phyloP scores from a whole-genome alignment of 2,888 invertebrate genomes.

The Cartodere bifasciata region DNA sequence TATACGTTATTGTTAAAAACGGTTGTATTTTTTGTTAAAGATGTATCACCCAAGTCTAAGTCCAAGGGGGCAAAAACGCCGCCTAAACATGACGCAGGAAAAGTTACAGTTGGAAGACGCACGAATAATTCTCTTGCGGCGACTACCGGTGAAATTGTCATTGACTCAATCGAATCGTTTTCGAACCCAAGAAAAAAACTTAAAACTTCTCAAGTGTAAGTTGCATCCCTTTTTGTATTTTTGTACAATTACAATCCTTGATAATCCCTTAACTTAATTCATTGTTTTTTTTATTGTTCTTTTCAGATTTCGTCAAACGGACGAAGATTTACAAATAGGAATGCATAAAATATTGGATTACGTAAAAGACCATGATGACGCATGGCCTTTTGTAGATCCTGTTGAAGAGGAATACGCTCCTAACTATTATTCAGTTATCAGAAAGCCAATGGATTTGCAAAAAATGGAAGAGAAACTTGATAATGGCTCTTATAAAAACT shows the following conservation, averaged over 20 bases:
- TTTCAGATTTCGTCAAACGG: conserved; percentile 62
- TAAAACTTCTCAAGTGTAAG: conserved; percentile 58
- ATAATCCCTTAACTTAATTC: too few relatives aligned
- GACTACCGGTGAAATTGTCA: conserved; percentile 71
- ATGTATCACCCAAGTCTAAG: too few relatives aligned
- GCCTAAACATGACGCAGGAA: conserved; percentile 10
- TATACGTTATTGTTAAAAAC: too few relatives aligned
- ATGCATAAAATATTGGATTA: conserved; percentile 86
- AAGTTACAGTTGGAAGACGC: conserved; percentile 52
- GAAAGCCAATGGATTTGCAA: conserved; percentile 75
- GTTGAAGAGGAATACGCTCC: conserved; percentile 90
- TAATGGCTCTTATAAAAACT: conserved; percentile 63
- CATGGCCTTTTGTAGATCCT: conserved; percentile 90
- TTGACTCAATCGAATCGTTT: conserved; percentile 51
- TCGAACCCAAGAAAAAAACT: conserved; percentile 40
- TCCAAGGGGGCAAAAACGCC: conserved; percentile 13
- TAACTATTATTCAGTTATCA: conserved; percentile 61
- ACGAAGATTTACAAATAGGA: conserved; percentile 76
- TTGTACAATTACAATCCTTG: too few relatives aligned
- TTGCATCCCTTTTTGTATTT: not conserved
- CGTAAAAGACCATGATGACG: conserved; percentile 78
- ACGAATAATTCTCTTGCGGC: conserved; percentile 79
- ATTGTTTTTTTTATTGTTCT: conserved; percentile 5
- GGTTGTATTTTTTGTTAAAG: too few relatives aligned
- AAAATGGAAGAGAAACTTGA: conserved; percentile 82